Percentiles rank a stretch among this genome's conserved stretches.
Conservation (phyloP, 2,113 vertebrate species). For the Myotis davidii region DNA sequence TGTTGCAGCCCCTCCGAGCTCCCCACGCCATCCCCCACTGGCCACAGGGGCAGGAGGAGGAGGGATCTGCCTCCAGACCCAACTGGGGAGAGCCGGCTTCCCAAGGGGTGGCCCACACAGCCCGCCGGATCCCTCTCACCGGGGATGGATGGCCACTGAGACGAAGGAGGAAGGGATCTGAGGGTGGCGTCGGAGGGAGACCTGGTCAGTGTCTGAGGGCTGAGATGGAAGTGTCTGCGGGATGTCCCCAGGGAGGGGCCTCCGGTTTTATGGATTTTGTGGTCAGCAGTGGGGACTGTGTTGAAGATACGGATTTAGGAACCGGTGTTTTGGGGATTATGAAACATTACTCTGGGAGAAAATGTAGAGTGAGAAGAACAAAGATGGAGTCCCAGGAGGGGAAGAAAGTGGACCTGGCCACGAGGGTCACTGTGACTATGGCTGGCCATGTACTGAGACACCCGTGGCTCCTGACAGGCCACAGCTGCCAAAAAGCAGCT, state of each 20-base stretch:
- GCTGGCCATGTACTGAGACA: background rate
- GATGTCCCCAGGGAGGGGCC: background rate
- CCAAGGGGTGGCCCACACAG: background rate
- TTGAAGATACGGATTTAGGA: background rate
- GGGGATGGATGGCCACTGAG: fast-evolving
- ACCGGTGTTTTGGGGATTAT: background rate
- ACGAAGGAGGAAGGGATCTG: background rate
- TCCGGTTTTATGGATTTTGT: no score
- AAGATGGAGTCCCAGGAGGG: background rate
- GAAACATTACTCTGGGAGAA: background rate
- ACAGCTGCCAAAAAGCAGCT: background rate
- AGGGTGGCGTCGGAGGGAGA: background rate
- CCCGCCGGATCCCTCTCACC: background rate
- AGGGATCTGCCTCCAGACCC: no score
- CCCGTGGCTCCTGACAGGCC: background rate
- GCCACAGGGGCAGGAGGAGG: background rate
- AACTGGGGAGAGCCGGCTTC: background rate
- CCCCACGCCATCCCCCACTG: fast-evolving
- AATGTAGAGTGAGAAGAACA: background rate
- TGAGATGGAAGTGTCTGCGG: background rate
- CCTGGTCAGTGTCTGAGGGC: background rate
- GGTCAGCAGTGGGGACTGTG: background rate
- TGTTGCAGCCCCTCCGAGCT: background rate
- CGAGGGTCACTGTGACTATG: background rate
- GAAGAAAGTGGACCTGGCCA: background rate